A percentile compares a stretch with the other conserved stretches of the same genome.
Evolutionary conservation across 2,888 invertebrate genomes (phyloP).

Genomic region (Teleogryllus oceanicus): DNA sequence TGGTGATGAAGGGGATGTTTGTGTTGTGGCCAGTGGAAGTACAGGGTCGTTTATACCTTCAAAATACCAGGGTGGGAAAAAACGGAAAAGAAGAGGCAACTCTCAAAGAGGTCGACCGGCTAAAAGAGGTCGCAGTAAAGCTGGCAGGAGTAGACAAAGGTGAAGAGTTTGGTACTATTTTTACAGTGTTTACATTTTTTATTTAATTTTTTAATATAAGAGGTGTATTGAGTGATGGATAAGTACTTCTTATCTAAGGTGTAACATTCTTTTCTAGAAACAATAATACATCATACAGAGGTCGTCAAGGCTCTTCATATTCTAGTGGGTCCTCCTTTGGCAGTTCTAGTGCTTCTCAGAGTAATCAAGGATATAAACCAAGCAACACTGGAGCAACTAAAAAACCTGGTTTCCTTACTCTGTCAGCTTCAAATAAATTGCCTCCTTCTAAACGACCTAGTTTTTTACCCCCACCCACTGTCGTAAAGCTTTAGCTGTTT

Average conservation of each 20-base stretch:
- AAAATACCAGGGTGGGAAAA: neutral
- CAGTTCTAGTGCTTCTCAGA: neutral
- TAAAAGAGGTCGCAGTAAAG: constrained; percentile 6
- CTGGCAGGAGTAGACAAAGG: neutral
- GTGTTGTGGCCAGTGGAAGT: neutral
- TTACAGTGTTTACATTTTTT: too few relatives aligned
- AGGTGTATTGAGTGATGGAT: too few relatives aligned
- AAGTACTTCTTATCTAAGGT: too few relatives aligned
- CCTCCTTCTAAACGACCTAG: neutral
- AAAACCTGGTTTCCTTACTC: neutral
- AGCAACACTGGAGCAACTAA: neutral
- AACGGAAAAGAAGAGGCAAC: neutral
- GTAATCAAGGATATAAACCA: too few relatives aligned
- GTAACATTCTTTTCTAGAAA: neutral
- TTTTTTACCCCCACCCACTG: neutral
- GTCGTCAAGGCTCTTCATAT: neutral
- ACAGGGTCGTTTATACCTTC: neutral
- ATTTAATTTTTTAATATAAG: too few relatives aligned
- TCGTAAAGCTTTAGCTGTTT: neutral
- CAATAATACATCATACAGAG: neutral
- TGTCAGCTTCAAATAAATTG: neutral
- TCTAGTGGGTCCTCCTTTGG: neutral
- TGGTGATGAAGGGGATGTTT: neutral
- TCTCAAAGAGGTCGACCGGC: neutral
- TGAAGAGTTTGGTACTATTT: too few relatives aligned